Conservation (phyloP, 2,113 vertebrate species). For the Mustelus asterias region DNA sequence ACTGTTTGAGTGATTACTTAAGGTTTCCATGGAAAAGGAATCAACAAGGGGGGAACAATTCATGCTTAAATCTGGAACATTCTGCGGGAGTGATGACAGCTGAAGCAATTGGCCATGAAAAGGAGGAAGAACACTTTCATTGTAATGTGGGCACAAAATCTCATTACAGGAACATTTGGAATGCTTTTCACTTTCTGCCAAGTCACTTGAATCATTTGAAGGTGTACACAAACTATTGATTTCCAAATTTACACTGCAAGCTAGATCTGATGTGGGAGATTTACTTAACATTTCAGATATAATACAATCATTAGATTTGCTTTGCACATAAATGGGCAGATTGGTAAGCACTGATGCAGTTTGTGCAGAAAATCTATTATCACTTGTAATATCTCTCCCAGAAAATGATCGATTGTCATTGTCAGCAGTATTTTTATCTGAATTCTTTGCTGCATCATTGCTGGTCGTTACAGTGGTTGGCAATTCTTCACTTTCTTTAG, state of each 20-base stretch:
- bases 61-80: constrained; percentile 43
- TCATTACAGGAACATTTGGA: constrained; percentile 40
- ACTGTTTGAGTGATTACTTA: neutral
- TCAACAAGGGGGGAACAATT: constrained; percentile 40
- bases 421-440: neutral
- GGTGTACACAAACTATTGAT: neutral
- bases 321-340: neutral
- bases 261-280: neutral
- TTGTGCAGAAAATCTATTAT: neutral
- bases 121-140: constrained; percentile 22
- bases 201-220: constrained; percentile 4
- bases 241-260: neutral
- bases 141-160: constrained; percentile 42
- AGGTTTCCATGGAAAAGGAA: neutral
- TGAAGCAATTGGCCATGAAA: accelerated
- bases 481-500: constrained; percentile 15
- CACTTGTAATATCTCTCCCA: neutral
- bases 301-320: neutral
- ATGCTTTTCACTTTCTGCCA: neutral
- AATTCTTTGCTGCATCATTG: neutral
- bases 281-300: neutral
- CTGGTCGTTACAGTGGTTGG: neutral
- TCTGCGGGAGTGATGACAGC: constrained; percentile 36
- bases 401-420: neutral
- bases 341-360: neutral